Conservation (phyloP, 2,888 invertebrate genomes). For the Pollenia angustigena region DNA sequence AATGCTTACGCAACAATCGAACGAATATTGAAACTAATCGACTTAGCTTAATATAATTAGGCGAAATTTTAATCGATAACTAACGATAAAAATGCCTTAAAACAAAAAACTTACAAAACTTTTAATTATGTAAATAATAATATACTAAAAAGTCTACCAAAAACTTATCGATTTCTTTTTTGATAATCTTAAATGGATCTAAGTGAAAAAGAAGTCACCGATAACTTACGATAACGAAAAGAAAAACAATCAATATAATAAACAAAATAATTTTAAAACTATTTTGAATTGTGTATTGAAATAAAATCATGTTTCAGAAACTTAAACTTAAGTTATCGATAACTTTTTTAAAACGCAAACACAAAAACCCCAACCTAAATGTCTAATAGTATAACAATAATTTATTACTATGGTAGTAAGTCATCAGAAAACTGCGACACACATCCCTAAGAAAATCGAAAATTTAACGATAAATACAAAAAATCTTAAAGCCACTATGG, state of each 20-base stretch:
- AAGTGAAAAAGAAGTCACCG: not conserved
- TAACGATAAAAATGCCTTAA: not conserved
- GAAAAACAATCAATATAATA: not conserved
- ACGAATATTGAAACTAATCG: no score
- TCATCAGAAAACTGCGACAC: constrained; percentile 10
- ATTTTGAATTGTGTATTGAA: not conserved
- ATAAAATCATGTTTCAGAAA: constrained; percentile 9
- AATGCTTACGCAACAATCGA: no score
- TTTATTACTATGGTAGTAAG: constrained; percentile 52
- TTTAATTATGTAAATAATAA: not conserved
- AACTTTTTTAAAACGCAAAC: not conserved
- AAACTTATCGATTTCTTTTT: not conserved
- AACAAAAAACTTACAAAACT: not conserved
- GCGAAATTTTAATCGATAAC: constrained; percentile 11
- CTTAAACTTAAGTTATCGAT: constrained; percentile 17
- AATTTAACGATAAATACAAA: constrained; percentile 13
- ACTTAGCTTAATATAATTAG: no score
- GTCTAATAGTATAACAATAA: not conserved
- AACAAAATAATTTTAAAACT: not conserved
- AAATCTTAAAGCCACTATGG: constrained; percentile 35
- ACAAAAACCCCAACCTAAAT: not conserved
- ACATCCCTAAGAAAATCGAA: constrained; percentile 17
- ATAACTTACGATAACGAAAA: constrained; percentile 1
- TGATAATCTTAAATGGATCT: not conserved
- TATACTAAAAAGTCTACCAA: not conserved